Conservation (phyloP, 1,140 invertebrate species). For the Pseudoatta argentina region DNA sequence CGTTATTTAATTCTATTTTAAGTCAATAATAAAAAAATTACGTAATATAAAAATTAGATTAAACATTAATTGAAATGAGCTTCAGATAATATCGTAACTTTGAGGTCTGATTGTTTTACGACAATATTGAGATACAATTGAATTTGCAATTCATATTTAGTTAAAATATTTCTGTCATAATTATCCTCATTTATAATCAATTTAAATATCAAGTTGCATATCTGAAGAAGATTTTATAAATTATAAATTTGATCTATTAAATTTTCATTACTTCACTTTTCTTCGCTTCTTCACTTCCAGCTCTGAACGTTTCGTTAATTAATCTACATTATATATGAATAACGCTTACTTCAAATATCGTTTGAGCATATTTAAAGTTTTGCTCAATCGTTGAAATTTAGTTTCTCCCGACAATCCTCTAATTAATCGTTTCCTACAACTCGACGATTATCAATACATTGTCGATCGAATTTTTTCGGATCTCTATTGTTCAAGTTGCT, state of each 20-base stretch:
- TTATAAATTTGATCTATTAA: not conserved
- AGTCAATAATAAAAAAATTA: not conserved
- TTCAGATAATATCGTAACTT: not conserved
- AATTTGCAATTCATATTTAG: not conserved
- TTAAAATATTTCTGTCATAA: not conserved
- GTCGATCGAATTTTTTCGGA: not conserved
- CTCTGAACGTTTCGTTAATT: conserved; percentile 1
- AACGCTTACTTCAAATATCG: not conserved
- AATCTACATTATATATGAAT: not conserved
- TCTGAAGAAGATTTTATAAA: not conserved
- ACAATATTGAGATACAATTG: not conserved
- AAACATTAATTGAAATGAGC: not conserved
- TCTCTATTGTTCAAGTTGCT: not conserved
- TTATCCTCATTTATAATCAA: not conserved
- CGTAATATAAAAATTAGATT: not conserved
- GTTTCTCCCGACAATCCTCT: not conserved
- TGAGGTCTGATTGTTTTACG: not conserved
- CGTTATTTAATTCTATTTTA: not conserved
- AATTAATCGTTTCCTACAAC: not conserved
- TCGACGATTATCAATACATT: not conserved
- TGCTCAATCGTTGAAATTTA: not conserved
- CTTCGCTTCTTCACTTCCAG: not conserved
- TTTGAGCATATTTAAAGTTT: not conserved
- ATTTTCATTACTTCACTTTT: not conserved
- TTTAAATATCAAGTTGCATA: conserved; percentile 17